Conservation (phyloP, 2,888 invertebrate species). For the Hedya salicella region DNA sequence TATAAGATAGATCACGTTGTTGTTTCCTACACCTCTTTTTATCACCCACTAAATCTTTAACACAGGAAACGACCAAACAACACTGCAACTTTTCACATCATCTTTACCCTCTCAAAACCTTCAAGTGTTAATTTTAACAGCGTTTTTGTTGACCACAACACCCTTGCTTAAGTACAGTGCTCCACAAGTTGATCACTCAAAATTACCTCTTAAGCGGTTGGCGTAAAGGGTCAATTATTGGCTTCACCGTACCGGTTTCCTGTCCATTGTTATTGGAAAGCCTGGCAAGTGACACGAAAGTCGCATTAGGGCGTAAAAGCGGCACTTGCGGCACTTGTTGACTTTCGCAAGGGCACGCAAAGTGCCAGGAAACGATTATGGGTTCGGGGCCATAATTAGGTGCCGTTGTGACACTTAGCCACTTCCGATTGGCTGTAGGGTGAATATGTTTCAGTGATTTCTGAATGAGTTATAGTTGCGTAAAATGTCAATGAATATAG, state of each 20-base stretch:
- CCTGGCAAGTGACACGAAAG: constrained; percentile 55
- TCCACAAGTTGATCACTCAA: neutral
- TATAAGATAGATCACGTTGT: neutral
- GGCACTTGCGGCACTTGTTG: constrained; percentile 46
- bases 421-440: constrained; percentile 69
- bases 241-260: constrained; percentile 34
- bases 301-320: constrained; percentile 56
- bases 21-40: constrained; percentile 21
- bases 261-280: constrained; percentile 31
- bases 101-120: constrained; percentile 32
- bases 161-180: constrained; percentile 19
- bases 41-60: constrained; percentile 7
- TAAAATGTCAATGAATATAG: neutral
- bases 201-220: constrained; percentile 7
- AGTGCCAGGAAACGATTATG: constrained; percentile 72
- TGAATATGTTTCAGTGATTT: constrained; percentile 48
- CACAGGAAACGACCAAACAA: constrained; percentile 37
- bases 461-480: neutral
- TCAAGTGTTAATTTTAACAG: constrained; percentile 46
- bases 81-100: constrained; percentile 36
- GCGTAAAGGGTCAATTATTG: constrained; percentile 21
- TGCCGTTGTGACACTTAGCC: constrained; percentile 70
- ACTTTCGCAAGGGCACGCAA: constrained; percentile 57
- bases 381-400: constrained; percentile 69
- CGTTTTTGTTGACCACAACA: constrained; percentile 41